These are phyloP conservation scores for Microdon myrmicae DNA, from an alignment of 2,888 invertebrate species.

Conservation along the genomic window DNA sequence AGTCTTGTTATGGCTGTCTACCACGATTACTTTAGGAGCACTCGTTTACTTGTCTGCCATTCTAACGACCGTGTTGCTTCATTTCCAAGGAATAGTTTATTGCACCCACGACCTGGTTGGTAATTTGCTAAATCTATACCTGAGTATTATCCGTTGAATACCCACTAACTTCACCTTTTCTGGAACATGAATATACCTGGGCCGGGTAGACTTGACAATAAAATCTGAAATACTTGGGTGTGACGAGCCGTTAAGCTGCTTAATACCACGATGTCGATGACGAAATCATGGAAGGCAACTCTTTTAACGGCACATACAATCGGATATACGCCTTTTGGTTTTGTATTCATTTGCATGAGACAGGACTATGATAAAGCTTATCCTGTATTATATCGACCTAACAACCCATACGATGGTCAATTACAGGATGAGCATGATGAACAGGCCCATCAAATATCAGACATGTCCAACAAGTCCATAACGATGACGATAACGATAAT, in stretches of 20 bases:
- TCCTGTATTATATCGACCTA: conserved; percentile 26
- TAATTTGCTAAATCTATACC: no score
- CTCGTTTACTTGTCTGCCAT: no score
- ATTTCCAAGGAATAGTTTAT: no score
- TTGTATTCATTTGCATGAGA: conserved; percentile 29
- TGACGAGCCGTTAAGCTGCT: conserved; percentile 10
- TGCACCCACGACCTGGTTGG: no score
- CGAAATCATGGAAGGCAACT: conserved; percentile 17
- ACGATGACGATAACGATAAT: conserved; percentile 42
- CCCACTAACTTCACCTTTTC: no score
- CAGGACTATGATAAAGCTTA: conserved; percentile 25
- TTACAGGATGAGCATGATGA: conserved; percentile 4
- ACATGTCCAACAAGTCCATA: conserved; percentile 48
- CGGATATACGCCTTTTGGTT: conserved; percentile 29
- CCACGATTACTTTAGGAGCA: no score
- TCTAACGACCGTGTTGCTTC: no score
- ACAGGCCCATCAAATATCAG: not conserved
- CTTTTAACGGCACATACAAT: conserved; percentile 18
- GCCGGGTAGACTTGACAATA: not conserved
- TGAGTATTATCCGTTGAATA: no score
- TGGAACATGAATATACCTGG: conserved; percentile 5
- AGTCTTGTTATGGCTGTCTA: no score
- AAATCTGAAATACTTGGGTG: conserved; percentile 14
- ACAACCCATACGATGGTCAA: conserved; percentile 34
- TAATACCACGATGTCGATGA: conserved; percentile 1